phyloP scores from a whole-genome alignment of 2,888 invertebrate genomes.

The Sinelater perroti region DNA sequence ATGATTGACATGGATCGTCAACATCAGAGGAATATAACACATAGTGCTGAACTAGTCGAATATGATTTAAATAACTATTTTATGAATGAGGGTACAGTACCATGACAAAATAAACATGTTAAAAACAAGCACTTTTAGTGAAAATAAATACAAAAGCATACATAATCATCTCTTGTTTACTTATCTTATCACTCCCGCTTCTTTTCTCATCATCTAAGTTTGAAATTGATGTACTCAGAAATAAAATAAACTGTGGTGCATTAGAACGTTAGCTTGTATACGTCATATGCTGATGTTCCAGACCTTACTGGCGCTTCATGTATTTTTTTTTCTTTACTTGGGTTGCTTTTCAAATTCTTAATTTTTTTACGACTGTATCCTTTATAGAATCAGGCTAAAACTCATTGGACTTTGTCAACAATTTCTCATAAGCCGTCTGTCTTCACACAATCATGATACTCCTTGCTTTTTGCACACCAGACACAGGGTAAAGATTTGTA shows the following conservation, averaged over 20 bases:
- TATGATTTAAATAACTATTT: conserved; percentile 34
- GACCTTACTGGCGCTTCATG: conserved; percentile 11
- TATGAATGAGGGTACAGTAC: conserved; percentile 32
- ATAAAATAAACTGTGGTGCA: conserved; percentile 43
- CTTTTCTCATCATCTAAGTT: conserved; percentile 23
- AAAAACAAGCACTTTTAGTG: too few species aligned
- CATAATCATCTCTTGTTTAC: too few species aligned
- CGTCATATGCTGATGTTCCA: conserved; percentile 26
- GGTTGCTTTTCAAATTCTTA: too few species aligned
- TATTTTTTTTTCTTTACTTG: conserved; percentile 1
- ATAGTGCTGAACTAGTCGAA: conserved; percentile 20
- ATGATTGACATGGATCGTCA: conserved; percentile 33
- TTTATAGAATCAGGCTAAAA: too few species aligned
- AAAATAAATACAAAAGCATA: too few species aligned
- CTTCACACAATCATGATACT: too few species aligned
- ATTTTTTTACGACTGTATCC: too few species aligned
- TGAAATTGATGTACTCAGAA: conserved; percentile 13
- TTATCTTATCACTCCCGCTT: conserved; percentile 14
- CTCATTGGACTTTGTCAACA: too few species aligned
- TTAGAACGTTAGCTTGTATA: conserved; percentile 10
- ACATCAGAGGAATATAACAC: conserved; percentile 35
- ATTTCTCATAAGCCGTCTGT: too few species aligned
- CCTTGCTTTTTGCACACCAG: too few species aligned
- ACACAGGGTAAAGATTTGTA: too few species aligned
- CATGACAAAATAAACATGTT: conserved; percentile 33